Conservation (phyloP, 1,140 invertebrate genomes). For the Brachionus angularis region DNA sequence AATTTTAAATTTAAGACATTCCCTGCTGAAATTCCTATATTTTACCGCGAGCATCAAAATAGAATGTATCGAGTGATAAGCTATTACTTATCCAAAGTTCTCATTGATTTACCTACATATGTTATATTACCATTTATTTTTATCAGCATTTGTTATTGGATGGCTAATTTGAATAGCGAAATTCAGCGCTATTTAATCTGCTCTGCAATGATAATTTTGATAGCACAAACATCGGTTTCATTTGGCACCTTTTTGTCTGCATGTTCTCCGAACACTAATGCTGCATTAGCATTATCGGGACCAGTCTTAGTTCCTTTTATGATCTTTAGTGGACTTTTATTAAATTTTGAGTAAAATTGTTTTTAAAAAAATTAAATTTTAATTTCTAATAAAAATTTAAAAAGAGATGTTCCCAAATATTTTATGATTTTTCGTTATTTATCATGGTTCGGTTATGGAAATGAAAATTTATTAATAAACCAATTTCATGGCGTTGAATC, state of each 20-base stretch:
- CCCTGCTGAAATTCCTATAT: conserved; percentile 35
- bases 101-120: conserved; percentile 63
- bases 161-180: conserved; percentile 66
- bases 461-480: conserved; percentile 33
- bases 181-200: conserved; percentile 70
- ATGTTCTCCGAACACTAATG: not conserved
- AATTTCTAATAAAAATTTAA: not conserved
- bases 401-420: conserved; percentile 30
- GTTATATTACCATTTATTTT: conserved; percentile 77
- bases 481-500: conserved; percentile 29
- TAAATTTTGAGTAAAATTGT: conserved; percentile 22
- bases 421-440: conserved; percentile 32
- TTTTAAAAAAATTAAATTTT: not conserved
- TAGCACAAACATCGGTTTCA: conserved; percentile 82
- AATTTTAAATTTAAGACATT: conserved; percentile 4
- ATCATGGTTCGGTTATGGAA: conserved; percentile 40
- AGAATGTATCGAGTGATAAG: conserved; percentile 37
- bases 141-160: conserved; percentile 76
- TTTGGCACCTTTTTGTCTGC: conserved; percentile 65
- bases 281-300: not conserved
- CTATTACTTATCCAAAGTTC: not conserved
- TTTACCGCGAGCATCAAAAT: conserved; percentile 19
- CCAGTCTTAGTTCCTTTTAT: conserved; percentile 29
- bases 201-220: conserved; percentile 69
- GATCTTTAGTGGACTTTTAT: conserved; percentile 38